Evolutionary conservation across 1,140 invertebrate genomes (phyloP).

Genomic region (Anadara kagoshimensis): DNA sequence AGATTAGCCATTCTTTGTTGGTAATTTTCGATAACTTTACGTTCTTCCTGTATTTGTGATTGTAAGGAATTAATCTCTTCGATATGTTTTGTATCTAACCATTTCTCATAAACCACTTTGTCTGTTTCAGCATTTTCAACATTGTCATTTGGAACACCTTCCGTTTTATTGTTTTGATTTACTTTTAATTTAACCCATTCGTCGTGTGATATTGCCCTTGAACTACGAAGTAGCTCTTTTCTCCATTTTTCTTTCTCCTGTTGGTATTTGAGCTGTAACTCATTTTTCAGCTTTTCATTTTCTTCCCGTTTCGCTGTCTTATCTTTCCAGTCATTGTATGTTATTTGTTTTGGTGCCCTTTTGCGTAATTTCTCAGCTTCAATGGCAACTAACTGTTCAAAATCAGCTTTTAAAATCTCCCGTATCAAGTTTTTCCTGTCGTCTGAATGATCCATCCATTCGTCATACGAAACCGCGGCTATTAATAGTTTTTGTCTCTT

Average conservation of each 20-base stretch:
- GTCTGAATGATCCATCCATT: conserved; percentile 58
- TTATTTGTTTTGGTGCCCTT: conserved; percentile 32
- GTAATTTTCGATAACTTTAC: not conserved
- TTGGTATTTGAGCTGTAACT: conserved; percentile 32
- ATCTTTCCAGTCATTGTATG: conserved; percentile 44
- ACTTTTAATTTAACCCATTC: conserved; percentile 41
- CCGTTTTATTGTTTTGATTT: not conserved
- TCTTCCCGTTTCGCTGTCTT: conserved; percentile 39
- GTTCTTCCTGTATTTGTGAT: conserved; percentile 11
- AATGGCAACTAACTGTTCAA: conserved; percentile 44
- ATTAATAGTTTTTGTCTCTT: conserved; percentile 58
- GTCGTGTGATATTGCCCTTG: conserved; percentile 31
- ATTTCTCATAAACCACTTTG: conserved; percentile 11
- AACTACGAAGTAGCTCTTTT: conserved; percentile 15
- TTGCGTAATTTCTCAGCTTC: conserved; percentile 46
- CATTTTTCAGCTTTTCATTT: conserved; percentile 16
- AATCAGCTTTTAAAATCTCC: conserved; percentile 52
- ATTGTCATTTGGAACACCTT: not conserved
- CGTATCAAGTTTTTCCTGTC: conserved; percentile 53
- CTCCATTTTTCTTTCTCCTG: conserved; percentile 41
- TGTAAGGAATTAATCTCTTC: conserved; percentile 18
- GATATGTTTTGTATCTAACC: conserved; percentile 27
- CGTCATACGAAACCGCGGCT: conserved; percentile 56
- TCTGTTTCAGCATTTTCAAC: not conserved
- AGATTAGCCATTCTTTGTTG: not conserved